phyloP scores from a whole-genome alignment of 1,140 invertebrate species.

The Drosophila athabasca region DNA sequence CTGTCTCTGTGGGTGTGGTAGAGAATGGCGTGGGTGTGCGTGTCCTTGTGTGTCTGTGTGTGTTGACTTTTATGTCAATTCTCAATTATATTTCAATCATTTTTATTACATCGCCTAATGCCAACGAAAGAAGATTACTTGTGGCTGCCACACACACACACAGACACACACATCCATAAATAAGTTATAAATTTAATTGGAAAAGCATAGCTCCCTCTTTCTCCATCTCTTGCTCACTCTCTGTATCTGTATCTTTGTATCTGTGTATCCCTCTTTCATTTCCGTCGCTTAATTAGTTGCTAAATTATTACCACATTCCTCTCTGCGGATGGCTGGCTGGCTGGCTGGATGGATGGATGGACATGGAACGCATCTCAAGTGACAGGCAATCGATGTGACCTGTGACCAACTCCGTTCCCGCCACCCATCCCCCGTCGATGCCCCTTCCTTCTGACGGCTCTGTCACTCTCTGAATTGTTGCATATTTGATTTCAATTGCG shows the following conservation, averaged over 20 bases:
- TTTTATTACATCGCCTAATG: constrained; percentile 79
- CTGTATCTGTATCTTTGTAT: constrained; percentile 10
- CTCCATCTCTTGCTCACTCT: not conserved
- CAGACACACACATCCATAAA: constrained; percentile 49
- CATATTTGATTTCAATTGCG: constrained; percentile 62
- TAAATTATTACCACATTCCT: constrained; percentile 72
- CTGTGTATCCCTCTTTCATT: constrained; percentile 41
- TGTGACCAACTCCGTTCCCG: constrained; percentile 7
- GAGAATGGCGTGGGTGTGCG: constrained; percentile 1
- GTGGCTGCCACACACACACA: constrained; percentile 5
- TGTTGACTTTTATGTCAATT: constrained; percentile 75
- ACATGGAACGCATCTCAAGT: constrained; percentile 59
- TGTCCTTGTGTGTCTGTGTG: constrained; percentile 1
- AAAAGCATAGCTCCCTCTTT: constrained; percentile 44
- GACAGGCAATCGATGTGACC: constrained; percentile 56
- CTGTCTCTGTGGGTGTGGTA: too few relatives aligned
- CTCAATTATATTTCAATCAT: constrained; percentile 83
- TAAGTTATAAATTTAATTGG: constrained; percentile 81
- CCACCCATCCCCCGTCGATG: too few relatives aligned
- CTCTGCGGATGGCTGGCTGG: too few relatives aligned
- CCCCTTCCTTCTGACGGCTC: too few relatives aligned
- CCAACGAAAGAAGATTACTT: constrained; percentile 75
- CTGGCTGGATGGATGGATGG: too few relatives aligned
- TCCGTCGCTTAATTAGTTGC: constrained; percentile 75
- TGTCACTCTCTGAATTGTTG: constrained; percentile 47